phyloP scores from a whole-genome alignment of 2,113 vertebrate genomes.

The Hippocampus zosterae region DNA sequence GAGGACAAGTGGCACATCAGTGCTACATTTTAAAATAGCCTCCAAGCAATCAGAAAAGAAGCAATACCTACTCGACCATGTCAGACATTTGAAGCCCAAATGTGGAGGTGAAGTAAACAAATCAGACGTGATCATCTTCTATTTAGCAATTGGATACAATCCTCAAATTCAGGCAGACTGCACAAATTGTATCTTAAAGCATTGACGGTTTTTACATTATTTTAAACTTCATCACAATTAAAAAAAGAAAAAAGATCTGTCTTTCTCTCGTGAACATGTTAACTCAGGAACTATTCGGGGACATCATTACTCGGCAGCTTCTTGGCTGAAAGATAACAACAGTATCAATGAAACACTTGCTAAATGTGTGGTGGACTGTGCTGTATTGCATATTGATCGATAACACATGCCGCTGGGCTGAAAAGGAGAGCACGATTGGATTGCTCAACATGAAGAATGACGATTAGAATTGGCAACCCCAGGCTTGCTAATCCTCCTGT shows the following conservation, averaged over 20 bases:
- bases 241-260: too few species aligned
- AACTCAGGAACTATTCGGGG: neutral
- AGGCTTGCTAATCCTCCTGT: slow-evolving; percentile 9
- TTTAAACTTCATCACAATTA: neutral
- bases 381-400: slow-evolving; percentile 43
- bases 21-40: slow-evolving; percentile 1
- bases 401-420: slow-evolving; percentile 39
- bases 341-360: slow-evolving; percentile 15
- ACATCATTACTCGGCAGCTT: neutral
- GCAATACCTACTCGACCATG: neutral
- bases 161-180: neutral
- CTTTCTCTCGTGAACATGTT: too few species aligned
- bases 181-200: neutral
- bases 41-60: slow-evolving; percentile 1
- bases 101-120: neutral
- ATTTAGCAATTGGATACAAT: neutral
- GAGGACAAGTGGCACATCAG: slow-evolving; percentile 1
- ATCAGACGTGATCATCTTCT: neutral
- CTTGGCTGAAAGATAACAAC: slow-evolving; percentile 17
- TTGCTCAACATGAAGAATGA: slow-evolving; percentile 38
- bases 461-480: slow-evolving; percentile 36
- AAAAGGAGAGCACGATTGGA: slow-evolving; percentile 31
- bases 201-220: neutral
- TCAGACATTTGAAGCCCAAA: neutral
- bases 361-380: slow-evolving; percentile 18